Percentiles rank a stretch among this genome's conserved stretches.
Conservation (phyloP, 2,888 invertebrate species). For the Polyploca ridens region DNA sequence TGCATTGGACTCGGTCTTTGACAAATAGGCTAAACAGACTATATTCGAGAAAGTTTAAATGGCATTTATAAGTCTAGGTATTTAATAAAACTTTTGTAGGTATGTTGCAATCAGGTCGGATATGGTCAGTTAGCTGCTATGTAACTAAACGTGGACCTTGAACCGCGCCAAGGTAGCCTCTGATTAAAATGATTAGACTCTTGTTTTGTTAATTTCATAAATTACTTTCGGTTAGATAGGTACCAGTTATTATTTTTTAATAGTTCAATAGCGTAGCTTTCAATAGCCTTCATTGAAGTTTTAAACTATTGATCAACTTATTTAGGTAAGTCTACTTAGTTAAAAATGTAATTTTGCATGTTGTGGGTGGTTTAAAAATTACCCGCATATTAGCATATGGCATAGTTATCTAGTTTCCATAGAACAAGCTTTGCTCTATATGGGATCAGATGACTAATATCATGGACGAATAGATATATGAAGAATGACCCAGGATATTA, state of each 20-base stretch:
- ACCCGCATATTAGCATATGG: no score
- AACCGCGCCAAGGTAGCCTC: conserved; percentile 9
- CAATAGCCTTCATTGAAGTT: background rate
- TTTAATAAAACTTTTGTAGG: background rate
- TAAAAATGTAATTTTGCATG: no score
- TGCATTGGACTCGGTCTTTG: background rate
- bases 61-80: background rate
- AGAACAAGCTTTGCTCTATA: no score
- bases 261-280: background rate
- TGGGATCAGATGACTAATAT: no score
- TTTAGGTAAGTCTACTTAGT: no score
- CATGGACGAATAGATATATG: no score
- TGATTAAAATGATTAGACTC: background rate
- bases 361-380: no score
- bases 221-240: background rate
- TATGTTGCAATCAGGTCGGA: conserved; percentile 14
- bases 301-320: background rate
- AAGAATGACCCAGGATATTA: no score
- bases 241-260: background rate
- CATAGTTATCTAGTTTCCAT: no score
- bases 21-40: background rate
- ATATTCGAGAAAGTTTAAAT: background rate
- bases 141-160: conserved; percentile 7
- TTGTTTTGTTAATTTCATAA: background rate
- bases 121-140: background rate